Percentiles rank a stretch among this genome's conserved stretches.
These are phyloP conservation scores for Menidia beryllina DNA, from an alignment of 2,113 vertebrate genomes.

Conservation along the genomic window DNA sequence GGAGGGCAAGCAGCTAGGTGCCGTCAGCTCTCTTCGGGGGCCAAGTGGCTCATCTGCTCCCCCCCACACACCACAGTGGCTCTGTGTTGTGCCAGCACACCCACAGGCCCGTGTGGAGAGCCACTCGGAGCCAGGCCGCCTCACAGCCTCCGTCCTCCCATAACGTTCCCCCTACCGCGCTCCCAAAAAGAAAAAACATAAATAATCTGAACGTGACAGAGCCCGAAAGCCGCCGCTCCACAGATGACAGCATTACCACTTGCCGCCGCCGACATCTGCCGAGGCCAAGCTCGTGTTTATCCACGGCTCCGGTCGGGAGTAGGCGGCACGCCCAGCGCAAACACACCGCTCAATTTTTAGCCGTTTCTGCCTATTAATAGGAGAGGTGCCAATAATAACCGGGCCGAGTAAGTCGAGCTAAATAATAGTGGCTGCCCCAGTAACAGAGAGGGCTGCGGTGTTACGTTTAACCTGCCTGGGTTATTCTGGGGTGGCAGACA, in stretches of 20 bases:
- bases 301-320: slow-evolving; percentile 61
- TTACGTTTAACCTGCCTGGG: slow-evolving; percentile 62
- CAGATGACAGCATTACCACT: slow-evolving; percentile 46
- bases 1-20: slow-evolving; percentile 31
- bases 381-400: slow-evolving; percentile 77
- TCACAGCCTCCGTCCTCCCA: background rate
- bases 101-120: slow-evolving; percentile 33
- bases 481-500: slow-evolving; percentile 71
- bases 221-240: slow-evolving; percentile 21
- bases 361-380: slow-evolving; percentile 81
- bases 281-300: slow-evolving; percentile 59
- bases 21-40: slow-evolving; percentile 32
- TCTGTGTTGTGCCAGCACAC: slow-evolving; percentile 37
- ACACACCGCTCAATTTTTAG: slow-evolving; percentile 78
- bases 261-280: slow-evolving; percentile 37
- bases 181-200: slow-evolving; percentile 11
- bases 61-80: slow-evolving; percentile 34
- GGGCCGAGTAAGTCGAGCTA: slow-evolving; percentile 59
- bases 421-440: slow-evolving; percentile 74
- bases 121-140: slow-evolving; percentile 17
- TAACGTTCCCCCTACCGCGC: slow-evolving; percentile 25
- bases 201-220: slow-evolving; percentile 34
- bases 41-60: slow-evolving; percentile 51
- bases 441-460: slow-evolving; percentile 68
- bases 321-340: slow-evolving; percentile 67